Percentiles rank a stretch among this genome's conserved stretches.
Evolutionary conservation across 92 coral and sea anemone species (phyloP).

Genomic region (Plumapathes pennacea): DNA sequence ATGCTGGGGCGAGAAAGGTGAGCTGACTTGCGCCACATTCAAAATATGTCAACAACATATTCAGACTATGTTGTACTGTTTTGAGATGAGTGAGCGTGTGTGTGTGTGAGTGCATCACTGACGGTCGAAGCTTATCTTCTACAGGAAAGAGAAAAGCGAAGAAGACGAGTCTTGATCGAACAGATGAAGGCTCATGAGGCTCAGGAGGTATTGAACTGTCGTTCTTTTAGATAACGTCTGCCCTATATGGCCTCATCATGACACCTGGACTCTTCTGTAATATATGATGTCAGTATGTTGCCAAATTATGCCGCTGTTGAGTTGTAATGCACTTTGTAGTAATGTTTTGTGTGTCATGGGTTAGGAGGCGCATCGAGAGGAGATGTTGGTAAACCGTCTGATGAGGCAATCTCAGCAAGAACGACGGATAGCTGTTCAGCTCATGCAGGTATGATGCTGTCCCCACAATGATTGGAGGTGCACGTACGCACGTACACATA

Average conservation of each 20-base stretch:
- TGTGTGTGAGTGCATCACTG: background rate
- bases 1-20: slow-evolving; percentile 90
- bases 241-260: background rate
- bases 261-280: too few species aligned
- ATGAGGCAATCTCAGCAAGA: slow-evolving; percentile 99
- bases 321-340: too few species aligned
- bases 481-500: too few species aligned
- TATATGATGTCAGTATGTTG: too few species aligned
- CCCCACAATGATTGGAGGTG: too few species aligned
- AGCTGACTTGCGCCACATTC: background rate
- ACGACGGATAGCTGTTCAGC: slow-evolving; percentile 93
- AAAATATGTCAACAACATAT: background rate
- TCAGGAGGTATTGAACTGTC: slow-evolving; percentile 95
- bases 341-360: too few species aligned
- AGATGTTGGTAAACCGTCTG: slow-evolving; percentile 92
- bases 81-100: background rate
- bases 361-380: slow-evolving; percentile 99
- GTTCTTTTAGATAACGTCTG: background rate
- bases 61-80: background rate
- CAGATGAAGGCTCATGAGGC: slow-evolving; percentile 97
- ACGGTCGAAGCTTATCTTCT: background rate
- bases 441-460: slow-evolving; percentile 78
- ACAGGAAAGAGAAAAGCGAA: slow-evolving; percentile 92
- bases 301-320: too few species aligned
- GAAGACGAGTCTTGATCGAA: slow-evolving; percentile 87